A percentile compares a stretch with the other conserved stretches of the same genome.
Evolutionary conservation across 2,113 vertebrate species (phyloP).

Genomic region (Okapia johnstoni): DNA sequence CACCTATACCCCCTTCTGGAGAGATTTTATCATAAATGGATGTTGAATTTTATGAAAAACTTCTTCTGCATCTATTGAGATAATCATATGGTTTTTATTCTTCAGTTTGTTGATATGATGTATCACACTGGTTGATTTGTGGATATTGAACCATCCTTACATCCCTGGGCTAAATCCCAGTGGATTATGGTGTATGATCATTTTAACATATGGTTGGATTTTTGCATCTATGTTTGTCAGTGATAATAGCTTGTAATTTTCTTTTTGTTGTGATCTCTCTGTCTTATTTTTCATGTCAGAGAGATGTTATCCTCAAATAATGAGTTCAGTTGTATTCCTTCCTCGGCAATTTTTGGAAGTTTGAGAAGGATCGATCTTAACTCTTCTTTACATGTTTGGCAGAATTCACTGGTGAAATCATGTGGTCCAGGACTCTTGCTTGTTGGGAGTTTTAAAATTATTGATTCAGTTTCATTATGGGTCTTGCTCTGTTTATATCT

Average conservation of each 20-base stretch:
- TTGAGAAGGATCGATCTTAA: not conserved
- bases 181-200: not conserved
- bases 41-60: not conserved
- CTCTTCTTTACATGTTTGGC: not conserved
- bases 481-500: not conserved
- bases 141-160: not conserved
- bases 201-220: not conserved
- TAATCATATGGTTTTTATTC: not conserved
- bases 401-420: not conserved
- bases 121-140: not conserved
- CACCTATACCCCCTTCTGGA: not conserved
- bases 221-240: not conserved
- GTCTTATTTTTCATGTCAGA: not conserved
- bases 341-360: not conserved
- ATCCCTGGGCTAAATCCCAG: not conserved
- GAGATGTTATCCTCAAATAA: not conserved
- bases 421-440: not conserved
- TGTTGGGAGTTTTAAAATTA: not conserved
- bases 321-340: not conserved
- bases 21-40: not conserved
- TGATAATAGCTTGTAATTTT: not conserved
- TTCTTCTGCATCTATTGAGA: not conserved
- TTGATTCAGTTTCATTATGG: not conserved
- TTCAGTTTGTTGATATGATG: not conserved
- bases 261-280: not conserved